Conservation (phyloP, 2,113 vertebrate species). For the Corydoras sp. region DNA sequence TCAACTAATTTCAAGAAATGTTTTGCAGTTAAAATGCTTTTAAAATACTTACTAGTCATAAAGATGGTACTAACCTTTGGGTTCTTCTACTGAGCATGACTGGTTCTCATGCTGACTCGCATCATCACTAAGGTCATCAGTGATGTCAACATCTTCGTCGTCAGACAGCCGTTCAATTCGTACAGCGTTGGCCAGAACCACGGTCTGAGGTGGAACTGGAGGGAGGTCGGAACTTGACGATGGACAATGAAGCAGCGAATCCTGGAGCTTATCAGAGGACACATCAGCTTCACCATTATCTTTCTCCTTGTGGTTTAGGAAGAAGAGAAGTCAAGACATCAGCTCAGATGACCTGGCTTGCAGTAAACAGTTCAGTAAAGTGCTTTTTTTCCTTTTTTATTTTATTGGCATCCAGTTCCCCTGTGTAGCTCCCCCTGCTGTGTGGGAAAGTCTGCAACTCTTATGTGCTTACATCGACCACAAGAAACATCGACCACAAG, state of each 20-base stretch:
- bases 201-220: slow-evolving; percentile 30
- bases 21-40: not conserved
- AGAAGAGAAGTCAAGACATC: not conserved
- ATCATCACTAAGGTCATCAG: slow-evolving; percentile 69
- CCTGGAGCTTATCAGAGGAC: slow-evolving; percentile 40
- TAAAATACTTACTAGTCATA: slow-evolving; percentile 8
- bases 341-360: too few relatives aligned
- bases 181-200: slow-evolving; percentile 74
- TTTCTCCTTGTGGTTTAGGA: slow-evolving; percentile 50
- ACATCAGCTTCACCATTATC: slow-evolving; percentile 57
- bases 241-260: slow-evolving; percentile 28
- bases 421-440: too few relatives aligned
- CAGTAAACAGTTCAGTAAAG: too few relatives aligned
- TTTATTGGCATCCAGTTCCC: not conserved
- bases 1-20: not conserved
- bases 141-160: slow-evolving; percentile 94
- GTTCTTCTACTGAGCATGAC: slow-evolving; percentile 2
- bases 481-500: too few relatives aligned
- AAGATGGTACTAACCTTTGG: slow-evolving; percentile 6
- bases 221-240: slow-evolving; percentile 13
- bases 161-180: slow-evolving; percentile 87
- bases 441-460: too few relatives aligned
- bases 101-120: slow-evolving; percentile 22
- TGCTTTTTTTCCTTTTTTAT: not conserved
- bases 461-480: too few relatives aligned